Evolutionary conservation across 64 coral and sea anemone species (phyloP), one percentile per base, ranked within the genome.

Genomic region (Cladopsammia gracilis): DNA sequence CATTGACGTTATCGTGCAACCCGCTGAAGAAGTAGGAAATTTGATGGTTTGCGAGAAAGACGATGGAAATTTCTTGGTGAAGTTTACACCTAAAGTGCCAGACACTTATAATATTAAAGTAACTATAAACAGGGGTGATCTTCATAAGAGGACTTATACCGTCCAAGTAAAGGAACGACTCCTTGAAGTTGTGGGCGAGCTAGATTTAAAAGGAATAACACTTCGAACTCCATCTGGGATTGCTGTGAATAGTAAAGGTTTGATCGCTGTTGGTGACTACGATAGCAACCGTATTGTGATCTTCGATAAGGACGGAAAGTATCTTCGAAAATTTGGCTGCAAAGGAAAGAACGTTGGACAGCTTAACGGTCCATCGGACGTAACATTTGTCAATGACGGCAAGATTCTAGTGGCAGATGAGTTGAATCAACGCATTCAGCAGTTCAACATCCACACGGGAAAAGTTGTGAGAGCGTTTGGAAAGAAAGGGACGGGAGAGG

Each of bases 351-450:
- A 47, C 12, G n/a, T 10, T 7, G 18, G 71, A 11, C 71, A 77
- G 73, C 50, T 89, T 20, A 16, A 12, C 24, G 19, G 22, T 48
- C 86, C 86, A 13, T 23, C 23, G 0, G 71, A 51, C 18, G 34
- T 89, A 61, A 57, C 48, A 62, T 89, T 76, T 59, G 49, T 89
- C 24, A 57, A 89, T 64, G 86, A 89, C 20, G 22, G 47, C 24
- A 72, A 75, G 23, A 23, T 89, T 20, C 50, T 77, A 10, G 57
- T 76, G 47, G 86, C 71, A 19, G 86, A 89, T 46, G 16, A 53
- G 45, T 43, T 7, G 3, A 89, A 89, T 48, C 49, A 76, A 48
- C 60, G 71, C 25, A 76, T 89, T 20, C 66, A 50, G 7, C 56
- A 75, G 75, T 18, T 89, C 6, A 64, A 89, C 70, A 60, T 73